Conservation (phyloP, 2,888 invertebrate genomes). For the Drosophila picticornis region DNA sequence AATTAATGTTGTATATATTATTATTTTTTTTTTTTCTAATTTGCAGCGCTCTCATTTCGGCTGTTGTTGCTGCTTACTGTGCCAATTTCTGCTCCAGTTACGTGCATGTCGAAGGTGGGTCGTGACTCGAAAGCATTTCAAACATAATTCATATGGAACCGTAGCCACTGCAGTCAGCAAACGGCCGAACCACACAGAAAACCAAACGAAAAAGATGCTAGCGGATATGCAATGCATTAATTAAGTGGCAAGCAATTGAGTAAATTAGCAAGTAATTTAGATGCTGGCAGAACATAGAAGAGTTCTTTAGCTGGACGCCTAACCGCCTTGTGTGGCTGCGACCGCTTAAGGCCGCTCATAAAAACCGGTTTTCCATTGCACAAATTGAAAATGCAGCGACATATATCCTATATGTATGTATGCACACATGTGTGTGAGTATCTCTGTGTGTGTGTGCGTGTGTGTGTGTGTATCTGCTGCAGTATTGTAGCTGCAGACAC, state of each 20-base stretch:
- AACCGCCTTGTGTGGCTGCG: neutral
- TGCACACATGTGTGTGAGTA: neutral
- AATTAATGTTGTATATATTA: constrained; percentile 67
- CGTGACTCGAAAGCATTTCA: constrained; percentile 58
- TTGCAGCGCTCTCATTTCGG: constrained; percentile 23
- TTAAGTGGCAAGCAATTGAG: constrained; percentile 44
- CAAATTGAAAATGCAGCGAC: constrained; percentile 14
- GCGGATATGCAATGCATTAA: constrained; percentile 60
- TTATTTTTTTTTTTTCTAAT: constrained; percentile 30
- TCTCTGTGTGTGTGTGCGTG: constrained; percentile 2
- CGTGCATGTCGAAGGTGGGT: constrained; percentile 49
- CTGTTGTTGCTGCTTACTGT: constrained; percentile 34
- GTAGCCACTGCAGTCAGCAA: neutral
- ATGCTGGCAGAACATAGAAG: neutral
- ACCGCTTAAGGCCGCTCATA: neutral
- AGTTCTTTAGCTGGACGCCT: neutral
- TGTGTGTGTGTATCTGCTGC: constrained; percentile 8
- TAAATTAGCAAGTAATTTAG: neutral
- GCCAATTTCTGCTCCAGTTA: constrained; percentile 74
- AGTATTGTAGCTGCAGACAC: constrained; percentile 51
- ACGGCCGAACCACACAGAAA: neutral
- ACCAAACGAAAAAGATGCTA: constrained; percentile 25
- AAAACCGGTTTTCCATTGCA: constrained; percentile 28
- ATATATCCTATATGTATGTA: constrained; percentile 4
- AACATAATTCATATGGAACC: constrained; percentile 60